Evolutionary conservation across 2,888 invertebrate species (phyloP).

Genomic region (Acheta domesticus): DNA sequence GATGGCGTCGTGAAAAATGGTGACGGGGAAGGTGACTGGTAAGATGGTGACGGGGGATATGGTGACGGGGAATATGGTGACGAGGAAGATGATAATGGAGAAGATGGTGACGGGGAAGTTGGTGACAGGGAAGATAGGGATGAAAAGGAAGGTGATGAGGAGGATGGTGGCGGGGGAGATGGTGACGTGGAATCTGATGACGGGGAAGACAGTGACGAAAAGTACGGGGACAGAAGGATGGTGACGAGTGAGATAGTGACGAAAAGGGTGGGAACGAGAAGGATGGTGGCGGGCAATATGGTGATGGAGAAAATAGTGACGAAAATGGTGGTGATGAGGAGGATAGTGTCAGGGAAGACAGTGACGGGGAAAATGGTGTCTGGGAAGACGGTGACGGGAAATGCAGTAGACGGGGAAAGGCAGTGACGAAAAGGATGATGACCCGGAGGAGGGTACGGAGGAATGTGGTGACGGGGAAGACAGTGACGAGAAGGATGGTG

Average conservation of each 20-base stretch:
- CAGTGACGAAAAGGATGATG: no score
- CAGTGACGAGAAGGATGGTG: no score
- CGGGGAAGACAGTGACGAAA: no score
- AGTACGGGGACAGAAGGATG: no score
- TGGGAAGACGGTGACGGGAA: not conserved
- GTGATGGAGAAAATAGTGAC: not conserved
- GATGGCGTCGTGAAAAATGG: not conserved
- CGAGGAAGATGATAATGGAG: conserved; percentile 19
- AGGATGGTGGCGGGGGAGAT: not conserved
- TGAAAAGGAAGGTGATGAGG: not conserved
- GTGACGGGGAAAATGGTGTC: not conserved
- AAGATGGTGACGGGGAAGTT: conserved; percentile 21
- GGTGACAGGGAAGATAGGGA: not conserved
- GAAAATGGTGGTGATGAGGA: not conserved
- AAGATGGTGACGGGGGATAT: not conserved
- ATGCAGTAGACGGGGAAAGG: no score
- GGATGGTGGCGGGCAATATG: not conserved
- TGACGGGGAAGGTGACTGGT: not conserved
- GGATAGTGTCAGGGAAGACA: not conserved
- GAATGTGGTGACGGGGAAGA: no score
- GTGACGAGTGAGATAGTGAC: no score
- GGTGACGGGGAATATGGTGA: not conserved
- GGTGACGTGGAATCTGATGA: no score
- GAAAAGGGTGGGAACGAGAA: no score
- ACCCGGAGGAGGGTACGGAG: no score